Base-by-base conservation (phyloP, 2,797 vertebrate genomes). In the Rhyacichthys aspro region DNA sequence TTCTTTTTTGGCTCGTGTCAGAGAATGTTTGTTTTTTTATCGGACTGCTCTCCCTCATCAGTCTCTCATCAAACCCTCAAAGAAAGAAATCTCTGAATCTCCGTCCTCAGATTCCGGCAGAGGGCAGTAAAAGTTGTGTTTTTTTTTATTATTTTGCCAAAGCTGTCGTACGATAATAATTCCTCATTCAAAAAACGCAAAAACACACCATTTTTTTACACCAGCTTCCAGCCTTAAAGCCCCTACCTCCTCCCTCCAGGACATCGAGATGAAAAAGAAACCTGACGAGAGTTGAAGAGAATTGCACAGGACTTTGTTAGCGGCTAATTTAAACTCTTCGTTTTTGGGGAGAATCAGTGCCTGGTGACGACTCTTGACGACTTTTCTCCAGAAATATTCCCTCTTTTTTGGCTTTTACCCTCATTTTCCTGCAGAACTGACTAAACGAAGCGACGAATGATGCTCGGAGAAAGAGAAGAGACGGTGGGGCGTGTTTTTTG, bases 171-270 rank as follows among this genome's bases (percentile, higher is more conserved):
- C 4, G 23, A 28, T n/a, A n/a, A n/a, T n/a, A n/a, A 41, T 77
- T 88, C 73, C 82, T 70, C 79, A 82, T 86, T 87, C 58, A 74
- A 86, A 55, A 28, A 84, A 55, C 71, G 72, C 78, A 72, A 36
- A 71, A 73, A 83, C 74, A 83, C 78, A 82, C 80, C 72, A 76
- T 84, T 69, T 74, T 28, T 28, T 28, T 28, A 88, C 85, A 91
- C 90, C 92, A 93, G 90, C 89, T 91, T 92, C 88, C 88, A 90
- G 92, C 92, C 93, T 94, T 93, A 93, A 93, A 85, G 83, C 83
- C 86, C 78, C 75, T 88, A 86, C 84, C 87, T 87, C 90, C 82
- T 66, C 67, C 78, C 69, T 45, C 63, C 79, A 75, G 73, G 79
- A 88, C 69, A 77, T 46, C 8, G 16, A 46, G 19, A n/a, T n/a